Base-by-base conservation (phyloP, 1,140 invertebrate species). In the Protaetia brevitarsis region DNA sequence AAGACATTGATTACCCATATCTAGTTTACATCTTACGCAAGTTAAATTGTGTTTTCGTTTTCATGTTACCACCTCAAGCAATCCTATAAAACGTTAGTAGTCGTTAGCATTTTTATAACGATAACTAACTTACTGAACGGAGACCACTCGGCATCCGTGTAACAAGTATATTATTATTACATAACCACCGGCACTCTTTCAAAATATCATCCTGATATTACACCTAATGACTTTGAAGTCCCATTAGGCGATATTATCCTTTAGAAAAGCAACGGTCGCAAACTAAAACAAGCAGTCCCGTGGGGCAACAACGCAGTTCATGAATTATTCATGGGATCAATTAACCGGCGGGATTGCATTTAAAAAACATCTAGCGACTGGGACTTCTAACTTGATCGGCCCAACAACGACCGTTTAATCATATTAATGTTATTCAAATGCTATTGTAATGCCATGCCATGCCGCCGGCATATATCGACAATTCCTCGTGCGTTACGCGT, bases 281-380 rank as follows among this genome's bases (percentile, higher is more conserved):
- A 3, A 51, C 41, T 8, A 51, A 51, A 51, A 51, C 41, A 51
- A 51, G 16, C 41, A 51, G 41, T 51, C 19, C 6, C 26, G 19
- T 3, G 19, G 26, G 41, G 41, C 41, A 51, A 19, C 41, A 8
- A 51, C 41, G 26, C 19, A 19, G 8, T 19, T 51, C 41, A 51
- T 51, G 41, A 51, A 51, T 51, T 51, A 51, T 51, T 16, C 19
- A 51, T 51, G 19, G 19, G 41, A 51, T 51, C 41, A 51, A 51
- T 51, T 51, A 51, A 23, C 41, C 41, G 10, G 41, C 7, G 19
- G 41, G 34, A 51, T 1, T 51, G 41, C 19, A 23, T 1, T 51
- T 51, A 51, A 51, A 51, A 51, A 51, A 23, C 41, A 51, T n/a
- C n/a, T n/a, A n/a, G n/a, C 16, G 13, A 13, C 41, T 16, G 3